Percentiles rank a stretch among this genome's conserved stretches.
Conservation (phyloP, 2,113 vertebrate species). For the Gila orcuttii region DNA sequence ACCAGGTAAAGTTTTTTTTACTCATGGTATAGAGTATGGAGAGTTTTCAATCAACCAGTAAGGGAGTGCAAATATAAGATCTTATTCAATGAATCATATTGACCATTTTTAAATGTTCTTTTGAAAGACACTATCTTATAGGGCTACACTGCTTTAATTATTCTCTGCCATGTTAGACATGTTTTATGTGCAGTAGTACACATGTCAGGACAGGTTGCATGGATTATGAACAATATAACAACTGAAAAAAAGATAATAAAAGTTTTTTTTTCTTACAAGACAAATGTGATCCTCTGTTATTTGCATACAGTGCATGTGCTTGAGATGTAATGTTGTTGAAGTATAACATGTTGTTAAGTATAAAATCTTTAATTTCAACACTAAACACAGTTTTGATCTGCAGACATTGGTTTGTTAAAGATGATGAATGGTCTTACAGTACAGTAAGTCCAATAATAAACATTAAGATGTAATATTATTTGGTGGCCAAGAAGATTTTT, state of each 20-base stretch:
- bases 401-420: neutral
- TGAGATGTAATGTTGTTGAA: neutral
- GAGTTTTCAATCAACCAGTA: neutral
- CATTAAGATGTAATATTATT: neutral
- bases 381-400: neutral
- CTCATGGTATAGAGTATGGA: neutral
- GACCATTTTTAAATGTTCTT: neutral
- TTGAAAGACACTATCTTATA: neutral
- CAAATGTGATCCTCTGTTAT: neutral
- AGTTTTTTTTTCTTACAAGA: neutral
- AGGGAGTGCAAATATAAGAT: no score
- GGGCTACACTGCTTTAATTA: no score
- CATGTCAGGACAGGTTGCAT: neutral
- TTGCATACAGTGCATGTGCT: neutral
- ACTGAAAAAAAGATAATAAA: neutral
- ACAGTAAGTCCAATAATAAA: neutral
- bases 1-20: slow-evolving; percentile 64
- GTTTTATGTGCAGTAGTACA: neutral
- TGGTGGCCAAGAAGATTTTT: no score
- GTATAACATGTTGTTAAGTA: no score
- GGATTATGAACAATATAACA: neutral
- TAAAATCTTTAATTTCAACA: neutral
- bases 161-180: neutral
- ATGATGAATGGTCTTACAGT: neutral
- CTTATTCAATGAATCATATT: no score